Base-by-base conservation (phyloP, 2,888 invertebrate genomes). In the Dione vanillae region DNA sequence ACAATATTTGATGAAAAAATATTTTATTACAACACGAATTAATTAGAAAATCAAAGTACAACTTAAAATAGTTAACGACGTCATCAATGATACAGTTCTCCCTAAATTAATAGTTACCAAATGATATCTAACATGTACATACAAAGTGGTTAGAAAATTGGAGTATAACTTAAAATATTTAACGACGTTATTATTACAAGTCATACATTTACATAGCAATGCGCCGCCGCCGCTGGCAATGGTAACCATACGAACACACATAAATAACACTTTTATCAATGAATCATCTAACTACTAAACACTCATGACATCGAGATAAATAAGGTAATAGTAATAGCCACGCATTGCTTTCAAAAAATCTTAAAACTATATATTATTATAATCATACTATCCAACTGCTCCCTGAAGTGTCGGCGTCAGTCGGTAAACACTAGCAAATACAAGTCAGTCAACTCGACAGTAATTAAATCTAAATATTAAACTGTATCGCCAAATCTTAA, bases 21-120 rank as follows among this genome's bases (percentile, higher is more conserved):
- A 85, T 84, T 86, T 83, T 85, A 85, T 84, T 84, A 85, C 82
- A 85, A 84, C 82, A 81, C 80, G 79, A 70, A 79, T 80, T 76
- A 75, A 82, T 84, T 84, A 81, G 79, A 85, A 85, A 87, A 82
- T 76, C 78, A 82, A 85, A 82, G 27, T 45, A 43, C 83, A 78
- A 78, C 83, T 85, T 83, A 86, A 75, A 52, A 54, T 51, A 51
- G 35, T 58, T 67, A 69, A 71, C 47, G 52, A 71, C 52, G 47
- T 43, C 49, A 58, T 62, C 69, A 79, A 77, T 72, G 79, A 77
- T 76, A 75, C 77, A 78, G 77, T 78, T 78, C 72, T 78, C 72
- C 77, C 80, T 84, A 83, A 82, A 56, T 82, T 82, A 65, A 82
- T 82, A 59, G 41, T 43, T 59, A 43, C 41, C 41, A 59, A 20